Evolutionary conservation across 2,113 vertebrate species (phyloP).

Genomic region (Piaya cayana): DNA sequence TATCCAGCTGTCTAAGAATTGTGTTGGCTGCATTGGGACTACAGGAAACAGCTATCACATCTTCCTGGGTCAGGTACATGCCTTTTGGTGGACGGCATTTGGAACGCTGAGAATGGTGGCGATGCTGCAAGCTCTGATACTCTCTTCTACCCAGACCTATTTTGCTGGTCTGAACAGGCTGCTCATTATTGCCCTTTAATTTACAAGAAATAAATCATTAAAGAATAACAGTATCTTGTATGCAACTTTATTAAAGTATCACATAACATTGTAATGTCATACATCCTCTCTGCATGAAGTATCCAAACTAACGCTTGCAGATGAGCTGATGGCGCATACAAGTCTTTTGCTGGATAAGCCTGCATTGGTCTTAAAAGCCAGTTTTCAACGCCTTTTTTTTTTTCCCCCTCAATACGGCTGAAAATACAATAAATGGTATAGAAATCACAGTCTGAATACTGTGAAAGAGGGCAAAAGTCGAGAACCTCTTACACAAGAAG

Average conservation of each 20-base stretch:
- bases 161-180: constrained; percentile 85
- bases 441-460: not conserved
- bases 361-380: not conserved
- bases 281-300: not conserved
- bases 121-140: constrained; percentile 93
- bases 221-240: constrained; percentile 23
- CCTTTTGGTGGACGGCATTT: constrained; percentile 97
- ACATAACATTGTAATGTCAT: not conserved
- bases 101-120: constrained; percentile 93
- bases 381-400: not conserved
- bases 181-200: constrained; percentile 83
- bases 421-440: not conserved
- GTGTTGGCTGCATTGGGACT: constrained; percentile 92
- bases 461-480: not conserved
- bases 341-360: not conserved
- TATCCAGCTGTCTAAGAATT: constrained; percentile 94
- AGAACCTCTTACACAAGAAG: not conserved
- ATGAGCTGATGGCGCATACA: not conserved
- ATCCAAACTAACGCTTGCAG: not conserved
- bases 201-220: constrained; percentile 54
- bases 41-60: constrained; percentile 95
- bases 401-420: not conserved
- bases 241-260: not conserved
- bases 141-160: constrained; percentile 91
- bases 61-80: constrained; percentile 98